These are phyloP conservation scores for Stomatorhinus walkeri DNA, from an alignment of 2,797 vertebrate species.

Conservation along the genomic window DNA sequence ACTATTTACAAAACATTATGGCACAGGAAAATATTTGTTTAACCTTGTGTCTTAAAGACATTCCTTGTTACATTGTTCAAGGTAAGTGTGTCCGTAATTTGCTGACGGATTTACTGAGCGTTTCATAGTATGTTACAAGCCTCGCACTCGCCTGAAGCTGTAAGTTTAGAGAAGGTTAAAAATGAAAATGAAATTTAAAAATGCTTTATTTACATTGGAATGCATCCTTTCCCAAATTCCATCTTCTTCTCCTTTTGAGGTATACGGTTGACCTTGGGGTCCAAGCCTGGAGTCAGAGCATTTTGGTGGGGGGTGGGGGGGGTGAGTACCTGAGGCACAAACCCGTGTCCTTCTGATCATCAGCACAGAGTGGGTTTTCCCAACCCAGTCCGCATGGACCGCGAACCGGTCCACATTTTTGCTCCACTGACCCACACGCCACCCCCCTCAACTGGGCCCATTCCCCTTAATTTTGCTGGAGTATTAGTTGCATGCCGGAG, in stretches of 20 bases:
- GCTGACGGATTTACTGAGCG: background rate
- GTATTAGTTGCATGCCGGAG: background rate
- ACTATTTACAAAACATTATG: background rate
- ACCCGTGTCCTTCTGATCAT: background rate
- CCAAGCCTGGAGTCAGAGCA: background rate
- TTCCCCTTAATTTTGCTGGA: background rate
- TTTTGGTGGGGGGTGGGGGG: background rate
- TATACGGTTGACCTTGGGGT: background rate
- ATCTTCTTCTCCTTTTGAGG: background rate
- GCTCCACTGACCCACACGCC: background rate
- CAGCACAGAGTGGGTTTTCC: background rate
- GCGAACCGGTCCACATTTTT: background rate
- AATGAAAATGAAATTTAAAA: background rate
- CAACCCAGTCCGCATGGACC: background rate
- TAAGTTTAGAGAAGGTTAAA: background rate
- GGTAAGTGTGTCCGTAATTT: background rate
- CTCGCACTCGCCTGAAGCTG: background rate
- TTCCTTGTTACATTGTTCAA: background rate
- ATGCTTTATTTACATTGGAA: background rate
- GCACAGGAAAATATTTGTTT: background rate
- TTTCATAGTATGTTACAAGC: background rate
- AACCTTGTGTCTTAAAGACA: background rate
- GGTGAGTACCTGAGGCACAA: background rate
- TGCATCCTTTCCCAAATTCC: background rate
- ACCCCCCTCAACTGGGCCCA: background rate